These are phyloP conservation scores for Drosophila helvetica DNA, from an alignment of 2,888 invertebrate species.

Conservation along the genomic window DNA sequence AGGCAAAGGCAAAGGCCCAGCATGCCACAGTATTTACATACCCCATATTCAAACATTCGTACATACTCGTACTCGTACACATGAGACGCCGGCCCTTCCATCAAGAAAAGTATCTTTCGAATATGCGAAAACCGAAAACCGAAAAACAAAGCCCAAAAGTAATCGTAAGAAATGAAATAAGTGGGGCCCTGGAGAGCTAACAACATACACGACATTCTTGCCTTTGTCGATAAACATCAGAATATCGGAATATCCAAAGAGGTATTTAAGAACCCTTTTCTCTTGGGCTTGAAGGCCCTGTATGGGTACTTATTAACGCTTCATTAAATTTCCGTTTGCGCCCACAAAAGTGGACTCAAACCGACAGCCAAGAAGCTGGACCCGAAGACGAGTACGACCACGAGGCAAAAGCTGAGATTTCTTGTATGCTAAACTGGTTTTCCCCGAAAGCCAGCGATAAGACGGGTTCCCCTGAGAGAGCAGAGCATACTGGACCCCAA, in stretches of 20 bases:
- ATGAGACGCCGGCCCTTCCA: slow-evolving; percentile 18
- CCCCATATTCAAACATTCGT: slow-evolving; percentile 34
- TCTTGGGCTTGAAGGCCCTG: slow-evolving; percentile 38
- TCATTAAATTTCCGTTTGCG: slow-evolving; percentile 63
- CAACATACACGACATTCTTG: slow-evolving; percentile 41
- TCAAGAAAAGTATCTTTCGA: slow-evolving; percentile 13
- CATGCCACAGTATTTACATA: slow-evolving; percentile 38
- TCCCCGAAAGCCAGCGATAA: slow-evolving; percentile 14
- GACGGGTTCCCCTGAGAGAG: slow-evolving; percentile 13
- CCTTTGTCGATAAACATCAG: slow-evolving; percentile 57
- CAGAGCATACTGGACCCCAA: slow-evolving; percentile 21
- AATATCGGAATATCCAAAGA: slow-evolving; percentile 36
- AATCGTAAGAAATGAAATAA: slow-evolving; percentile 12
- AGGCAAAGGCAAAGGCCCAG: slow-evolving; percentile 10
- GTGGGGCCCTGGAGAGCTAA: slow-evolving; percentile 12
- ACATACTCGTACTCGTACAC: not conserved
- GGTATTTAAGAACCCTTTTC: slow-evolving; percentile 54
- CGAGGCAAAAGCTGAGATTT: slow-evolving; percentile 12
- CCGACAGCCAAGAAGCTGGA: slow-evolving; percentile 51
- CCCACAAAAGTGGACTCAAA: slow-evolving; percentile 46
- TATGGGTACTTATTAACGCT: slow-evolving; percentile 71
- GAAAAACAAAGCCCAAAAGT: not conserved
- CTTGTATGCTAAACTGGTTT: slow-evolving; percentile 67
- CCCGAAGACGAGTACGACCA: slow-evolving; percentile 23
- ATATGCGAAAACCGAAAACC: slow-evolving; percentile 26